Base-by-base conservation (phyloP, 1,140 invertebrate species). In the Drosophila sproati region DNA sequence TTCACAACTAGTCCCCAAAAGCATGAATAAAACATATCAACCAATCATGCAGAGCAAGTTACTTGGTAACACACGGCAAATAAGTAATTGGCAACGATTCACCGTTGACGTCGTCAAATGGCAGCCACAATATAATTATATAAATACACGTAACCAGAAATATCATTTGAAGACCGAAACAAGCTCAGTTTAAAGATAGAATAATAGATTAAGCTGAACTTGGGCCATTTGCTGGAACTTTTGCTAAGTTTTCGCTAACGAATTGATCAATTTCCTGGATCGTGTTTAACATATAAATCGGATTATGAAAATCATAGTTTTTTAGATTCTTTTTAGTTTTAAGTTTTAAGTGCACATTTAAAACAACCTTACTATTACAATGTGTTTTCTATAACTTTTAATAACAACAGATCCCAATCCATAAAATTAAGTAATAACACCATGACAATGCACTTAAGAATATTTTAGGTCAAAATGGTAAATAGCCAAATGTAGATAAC, bases 391-490 rank as follows among this genome's bases (percentile, higher is more conserved):
- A 20, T 20, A 20, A 20, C 20, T 20, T 20, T 20, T 20, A 20
- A 20, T 20, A 20, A 20, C 20, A 20, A 20, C 20, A 20, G 20
- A 20, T 20, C 20, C 20, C 20, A 20, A 20, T 20, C 20, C 20
- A 20, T 20, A 20, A 20, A 20, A 20, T 20, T 20, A 20, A 20
- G 20, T 20, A 20, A 20, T 20, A 20, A 20, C 20, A 20, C 20
- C 20, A 20, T 20, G 20, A 20, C 51, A 35, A 35, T 54, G 32
- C 51, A 47, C 7, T 47, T 35, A 10, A 51, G 34, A 29, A 48
- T 68, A 59, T 37, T 68, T 50, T 31, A 28, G 28, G 28, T 59
- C 59, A 37, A n/a, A n/a, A 32, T 43, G 57, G 48, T 47, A 60
- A 60, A 47, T 60, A 32, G 3, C 35, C 64, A 68, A 34, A 59